Base-by-base conservation (phyloP, 2,888 invertebrate genomes). In the Branchellion lobata region DNA sequence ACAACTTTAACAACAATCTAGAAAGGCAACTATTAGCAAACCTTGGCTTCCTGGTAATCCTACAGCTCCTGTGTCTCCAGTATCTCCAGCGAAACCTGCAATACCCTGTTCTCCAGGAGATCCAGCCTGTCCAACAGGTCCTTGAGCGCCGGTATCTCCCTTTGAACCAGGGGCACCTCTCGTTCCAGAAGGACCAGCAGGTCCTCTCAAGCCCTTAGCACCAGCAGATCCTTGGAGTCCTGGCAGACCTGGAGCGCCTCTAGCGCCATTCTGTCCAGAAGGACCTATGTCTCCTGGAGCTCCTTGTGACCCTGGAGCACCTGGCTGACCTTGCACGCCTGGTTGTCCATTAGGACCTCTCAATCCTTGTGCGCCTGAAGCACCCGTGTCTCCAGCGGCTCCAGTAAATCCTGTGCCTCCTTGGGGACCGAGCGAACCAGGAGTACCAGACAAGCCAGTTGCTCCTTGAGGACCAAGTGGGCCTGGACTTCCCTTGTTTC, bases 241-340 rank as follows among this genome's bases (percentile, higher is more conserved):
- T 14, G 79, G 51, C 29, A 24, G 21, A 14, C 82, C 82, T 51
- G 74, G 29, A 51, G 79, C 80, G 14, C 68, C 74, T 21, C 18
- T 47, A 29, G 57, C 79, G 31, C 79, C 76, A 57, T 61, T 72
- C 27, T 51, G 47, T 3, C 79, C 79, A 34, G 79, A 65, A 34
- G 24, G 33, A n/a, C 79, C 79, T n/a, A 14, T 76, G 53, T 82
- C 33, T 3, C 57, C 51, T 11, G 36, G 47, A 72, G 80, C 53
- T 21, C 57, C 61, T 65, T 61, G 53, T 11, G 91, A 89, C 5
- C 94, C 94, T 1, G 92, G 90, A 85, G 91, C 36, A 31, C 81
- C 81, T 21, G 51, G 29, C 21, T 27, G 73, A 71, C 82, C 82
- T 69, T 81, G 31, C 53, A 29, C 69, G 5, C 82, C 82, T 31